Base-by-base conservation (phyloP, 1,140 invertebrate genomes). In the Temnothorax curvispinosus region DNA sequence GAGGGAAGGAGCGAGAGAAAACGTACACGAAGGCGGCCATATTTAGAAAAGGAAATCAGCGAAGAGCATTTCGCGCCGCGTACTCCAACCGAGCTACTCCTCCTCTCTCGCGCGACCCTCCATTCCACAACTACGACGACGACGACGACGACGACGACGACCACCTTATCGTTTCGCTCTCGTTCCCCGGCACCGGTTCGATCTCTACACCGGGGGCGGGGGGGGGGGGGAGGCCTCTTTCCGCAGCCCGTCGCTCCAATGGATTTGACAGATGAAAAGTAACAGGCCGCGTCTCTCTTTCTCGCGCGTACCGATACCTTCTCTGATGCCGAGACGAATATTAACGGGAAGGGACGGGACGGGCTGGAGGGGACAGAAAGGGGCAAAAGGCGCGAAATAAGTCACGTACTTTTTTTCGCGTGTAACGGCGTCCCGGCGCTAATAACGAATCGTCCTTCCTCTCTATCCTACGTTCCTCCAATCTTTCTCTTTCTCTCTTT, bases 41-140 rank as follows among this genome's bases (percentile, higher is more conserved):
- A 95, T 95, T 95, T 95, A 94, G 94, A 94, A 91, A 95, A 94
- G 94, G 94, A 95, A 95, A 95, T 95, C 94, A 94, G 94, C 93
- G 93, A 94, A 93, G 94, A 94, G 93, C 92, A 94, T 93, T 94
- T 92, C 91, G 90, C 92, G 90, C 90, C 91, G 90, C 85, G 87
- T 91, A 92, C 91, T 78, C 27, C 27, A 27, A 76, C 76, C 88
- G 44, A 82, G 67, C 80, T 82, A 82, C 82, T 75, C 67, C 44
- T 56, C 69, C 65, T 82, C 58, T 56, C 27, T 65, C 75, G 65
- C 65, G 69, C 54, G 71, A 50, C 81, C 85, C 77, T 78, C 74
- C 50, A 65, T 84, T 75, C 80, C 50, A 50, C 41, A 56, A 75
- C 54, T 56, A 84, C 80, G 67, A 82, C 50, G 50, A 18, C 47